A percentile compares a stretch with the other conserved stretches of the same genome.
phyloP scores from a whole-genome alignment of 2,888 invertebrate species.

The Nemapogon koenigi region DNA sequence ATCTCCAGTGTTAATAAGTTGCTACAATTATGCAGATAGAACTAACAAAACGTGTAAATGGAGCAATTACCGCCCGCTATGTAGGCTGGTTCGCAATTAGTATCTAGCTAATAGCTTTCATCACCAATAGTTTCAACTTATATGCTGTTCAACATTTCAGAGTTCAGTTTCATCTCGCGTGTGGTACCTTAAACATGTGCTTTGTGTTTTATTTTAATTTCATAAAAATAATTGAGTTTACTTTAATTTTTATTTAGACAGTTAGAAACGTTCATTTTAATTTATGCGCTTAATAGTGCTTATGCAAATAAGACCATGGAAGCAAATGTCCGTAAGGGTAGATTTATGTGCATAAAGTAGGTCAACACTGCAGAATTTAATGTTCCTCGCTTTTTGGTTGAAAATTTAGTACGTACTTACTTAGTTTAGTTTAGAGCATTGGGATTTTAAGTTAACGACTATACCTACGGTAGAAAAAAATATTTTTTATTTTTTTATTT shows the following conservation, averaged over 20 bases:
- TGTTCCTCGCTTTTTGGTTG: slow-evolving; percentile 20
- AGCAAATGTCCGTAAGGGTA: slow-evolving; percentile 25
- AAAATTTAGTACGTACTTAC: slow-evolving; percentile 26
- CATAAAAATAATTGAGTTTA: slow-evolving; percentile 1
- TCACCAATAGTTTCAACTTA: slow-evolving; percentile 55
- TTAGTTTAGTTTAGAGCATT: slow-evolving; percentile 24
- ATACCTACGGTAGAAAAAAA: slow-evolving; percentile 18
- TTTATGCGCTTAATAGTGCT: slow-evolving; percentile 3
- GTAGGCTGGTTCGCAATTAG: slow-evolving; percentile 62
- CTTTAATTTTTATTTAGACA: no score
- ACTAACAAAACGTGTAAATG: slow-evolving; percentile 64
- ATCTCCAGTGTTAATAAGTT: slow-evolving; percentile 45
- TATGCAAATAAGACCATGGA: slow-evolving; percentile 19
- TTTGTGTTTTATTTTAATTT: slow-evolving; percentile 11
- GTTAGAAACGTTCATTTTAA: no score
- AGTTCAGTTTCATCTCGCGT: slow-evolving; percentile 45
- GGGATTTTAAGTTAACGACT: slow-evolving; percentile 36
- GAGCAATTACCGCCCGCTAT: slow-evolving; percentile 59
- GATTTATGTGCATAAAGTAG: slow-evolving; percentile 36
- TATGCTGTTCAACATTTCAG: slow-evolving; percentile 36
- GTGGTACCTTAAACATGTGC: slow-evolving; percentile 36
- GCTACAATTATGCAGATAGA: slow-evolving; percentile 48
- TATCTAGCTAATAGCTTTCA: slow-evolving; percentile 60
- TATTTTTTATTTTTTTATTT: slow-evolving; percentile 22
- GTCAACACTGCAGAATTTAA: slow-evolving; percentile 32